Conservation (phyloP, 2,888 invertebrate genomes). For the Xanthorhoe spadicearia region DNA sequence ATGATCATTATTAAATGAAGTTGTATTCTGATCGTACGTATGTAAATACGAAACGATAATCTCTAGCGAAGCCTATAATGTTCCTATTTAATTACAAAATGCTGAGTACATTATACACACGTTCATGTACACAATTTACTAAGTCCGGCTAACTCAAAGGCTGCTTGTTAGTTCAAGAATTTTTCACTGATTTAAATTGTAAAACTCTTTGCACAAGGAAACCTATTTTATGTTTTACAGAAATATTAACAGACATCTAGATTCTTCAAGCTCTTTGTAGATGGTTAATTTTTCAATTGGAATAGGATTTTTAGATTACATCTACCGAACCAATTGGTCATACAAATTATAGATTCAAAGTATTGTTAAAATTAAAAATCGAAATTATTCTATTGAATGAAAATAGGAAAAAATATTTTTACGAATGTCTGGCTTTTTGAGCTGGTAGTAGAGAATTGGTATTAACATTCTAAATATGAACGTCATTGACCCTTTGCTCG, state of each 20-base stretch:
- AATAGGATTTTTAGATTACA: not conserved
- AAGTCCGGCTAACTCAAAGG: slow-evolving; percentile 19
- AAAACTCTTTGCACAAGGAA: not conserved
- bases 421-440: too few species aligned
- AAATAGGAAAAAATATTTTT: too few species aligned
- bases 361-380: too few species aligned
- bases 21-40: slow-evolving; percentile 4
- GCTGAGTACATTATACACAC: slow-evolving; percentile 18
- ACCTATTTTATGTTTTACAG: not conserved
- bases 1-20: slow-evolving; percentile 6
- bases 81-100: slow-evolving; percentile 30
- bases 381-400: not conserved
- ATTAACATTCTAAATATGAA: not conserved
- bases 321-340: too few species aligned
- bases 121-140: slow-evolving; percentile 21
- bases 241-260: not conserved
- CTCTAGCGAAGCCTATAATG: slow-evolving; percentile 18
- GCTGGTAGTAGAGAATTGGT: not conserved
- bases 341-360: too few species aligned
- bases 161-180: not conserved
- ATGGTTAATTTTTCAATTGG: not conserved
- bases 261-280: not conserved
- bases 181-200: slow-evolving; percentile 1
- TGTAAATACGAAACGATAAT: slow-evolving; percentile 24
- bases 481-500: not conserved